These are phyloP conservation scores for Sebastes steindachneri DNA, from an alignment of 2,797 vertebrate species.

Conservation along the genomic window DNA sequence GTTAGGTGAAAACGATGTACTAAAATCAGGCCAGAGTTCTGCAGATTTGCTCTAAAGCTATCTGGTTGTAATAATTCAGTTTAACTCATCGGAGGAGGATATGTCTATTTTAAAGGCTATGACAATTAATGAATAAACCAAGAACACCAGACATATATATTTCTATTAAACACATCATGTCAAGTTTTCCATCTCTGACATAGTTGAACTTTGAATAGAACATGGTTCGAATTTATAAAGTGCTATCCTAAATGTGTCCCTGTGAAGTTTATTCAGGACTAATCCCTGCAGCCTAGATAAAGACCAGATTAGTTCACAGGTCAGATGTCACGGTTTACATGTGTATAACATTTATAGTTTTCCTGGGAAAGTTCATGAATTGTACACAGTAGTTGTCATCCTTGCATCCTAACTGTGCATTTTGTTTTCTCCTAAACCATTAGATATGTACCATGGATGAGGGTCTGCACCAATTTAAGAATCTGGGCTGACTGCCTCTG, in stretches of 20 bases:
- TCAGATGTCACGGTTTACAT: slow-evolving; percentile 41
- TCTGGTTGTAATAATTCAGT: not conserved
- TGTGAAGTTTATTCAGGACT: slow-evolving; percentile 9
- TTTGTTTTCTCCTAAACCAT: not conserved
- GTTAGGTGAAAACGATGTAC: not conserved
- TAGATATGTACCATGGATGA: not conserved
- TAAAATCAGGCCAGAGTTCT: not conserved
- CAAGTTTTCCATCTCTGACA: not conserved
- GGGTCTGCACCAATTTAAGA: not conserved
- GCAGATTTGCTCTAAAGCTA: not conserved
- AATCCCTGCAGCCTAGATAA: slow-evolving; percentile 18
- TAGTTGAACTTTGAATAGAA: slow-evolving; percentile 21
- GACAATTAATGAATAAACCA: not conserved
- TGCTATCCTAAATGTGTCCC: slow-evolving; percentile 35
- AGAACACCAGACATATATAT: not conserved
- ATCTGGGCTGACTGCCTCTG: not conserved
- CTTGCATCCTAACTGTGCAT: not conserved
- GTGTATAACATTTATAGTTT: not conserved
- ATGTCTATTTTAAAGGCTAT: not conserved
- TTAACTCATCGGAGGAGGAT: not conserved
- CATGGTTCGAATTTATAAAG: not conserved
- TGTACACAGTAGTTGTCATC: not conserved
- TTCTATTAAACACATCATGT: not conserved
- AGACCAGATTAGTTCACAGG: slow-evolving; percentile 49
- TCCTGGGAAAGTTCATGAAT: not conserved